Conservation (phyloP, 1,140 invertebrate genomes). For the Drosophila aff. region DNA sequence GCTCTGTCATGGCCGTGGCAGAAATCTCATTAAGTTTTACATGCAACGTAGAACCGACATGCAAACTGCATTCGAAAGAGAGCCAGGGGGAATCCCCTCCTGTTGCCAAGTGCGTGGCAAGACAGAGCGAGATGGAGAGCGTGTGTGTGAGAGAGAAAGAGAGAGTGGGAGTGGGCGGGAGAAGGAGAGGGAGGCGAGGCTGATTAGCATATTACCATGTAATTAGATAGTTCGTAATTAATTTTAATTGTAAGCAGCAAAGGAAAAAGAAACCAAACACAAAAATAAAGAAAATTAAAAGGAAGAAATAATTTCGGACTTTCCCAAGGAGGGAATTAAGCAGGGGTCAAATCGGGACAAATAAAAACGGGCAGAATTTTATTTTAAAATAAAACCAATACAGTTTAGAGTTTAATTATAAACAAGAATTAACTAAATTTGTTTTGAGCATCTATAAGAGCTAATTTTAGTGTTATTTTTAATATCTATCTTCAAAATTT, state of each 20-base stretch:
- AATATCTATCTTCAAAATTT: no score
- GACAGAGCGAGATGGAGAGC: constrained; percentile 21
- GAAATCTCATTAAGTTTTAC: constrained; percentile 64
- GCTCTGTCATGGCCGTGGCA: constrained; percentile 55
- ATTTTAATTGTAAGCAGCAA: constrained; percentile 68
- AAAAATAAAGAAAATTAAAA: constrained; percentile 2
- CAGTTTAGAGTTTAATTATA: background rate
- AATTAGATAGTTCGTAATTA: constrained; percentile 77
- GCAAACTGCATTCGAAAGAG: constrained; percentile 48
- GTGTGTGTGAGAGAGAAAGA: background rate
- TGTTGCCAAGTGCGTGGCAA: constrained; percentile 63
- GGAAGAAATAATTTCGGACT: constrained; percentile 45
- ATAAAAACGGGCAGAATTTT: background rate
- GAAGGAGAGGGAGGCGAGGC: constrained; percentile 27
- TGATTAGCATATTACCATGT: constrained; percentile 75
- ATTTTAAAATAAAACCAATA: background rate
- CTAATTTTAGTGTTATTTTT: background rate
- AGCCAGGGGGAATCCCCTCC: background rate
- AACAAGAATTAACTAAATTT: background rate
- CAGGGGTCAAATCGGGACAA: background rate
- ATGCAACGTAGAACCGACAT: constrained; percentile 57
- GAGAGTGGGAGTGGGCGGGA: background rate
- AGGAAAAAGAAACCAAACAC: constrained; percentile 17
- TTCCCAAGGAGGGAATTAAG: constrained; percentile 32
- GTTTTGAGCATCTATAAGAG: accelerated